Base-by-base conservation (phyloP, 1,140 invertebrate species). In the Hyphantria cunea region DNA sequence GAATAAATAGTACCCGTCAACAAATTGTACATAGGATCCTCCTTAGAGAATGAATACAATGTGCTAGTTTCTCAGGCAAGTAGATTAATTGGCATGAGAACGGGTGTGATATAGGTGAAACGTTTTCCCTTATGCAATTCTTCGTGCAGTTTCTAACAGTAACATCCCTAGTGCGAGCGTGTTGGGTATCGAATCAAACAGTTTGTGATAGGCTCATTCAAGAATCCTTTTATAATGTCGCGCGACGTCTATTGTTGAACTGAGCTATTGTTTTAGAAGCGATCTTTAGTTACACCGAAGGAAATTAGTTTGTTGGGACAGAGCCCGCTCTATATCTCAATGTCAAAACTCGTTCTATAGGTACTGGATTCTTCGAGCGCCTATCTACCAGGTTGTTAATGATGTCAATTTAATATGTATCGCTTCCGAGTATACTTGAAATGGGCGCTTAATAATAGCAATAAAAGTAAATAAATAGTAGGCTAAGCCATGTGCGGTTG, bases 401-500 rank as follows among this genome's bases (percentile, higher is more conserved):
- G 56, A 60, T 51, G 56, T 60, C 56, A 60, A 60, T 60, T 60
- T 11, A 60, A 42, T 25, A 41, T 47, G 34, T 49, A 13, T 51
- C 47, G 55, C 54, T 48, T 47, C 15, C 17, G 14, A 47, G 15
- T 9, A 17, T 47, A 47, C 44, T 9, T 31, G 48, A 25, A 45
- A 39, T 45, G 55, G 55, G 55, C 55, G 45, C 48, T 49, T 13
- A 56, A 47, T 47, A 49, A 48, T 39, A 58, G 55, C 55, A 58
- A 52, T 41, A 65, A 59, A 58, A 51, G 17, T 25, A 25, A 25
- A 25, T 25, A 25, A 25, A 25, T 25, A 14, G 44, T 48, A 51
- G 41, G 55, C 13, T 60, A 41, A 61, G 74, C 64, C 70, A 70
- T 71, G 76, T 74, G 84, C 74, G 82, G 82, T 78, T 62, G 80